Base-by-base conservation (phyloP, 2,113 vertebrate genomes). In the Ictidomys tridecemlineatus region DNA sequence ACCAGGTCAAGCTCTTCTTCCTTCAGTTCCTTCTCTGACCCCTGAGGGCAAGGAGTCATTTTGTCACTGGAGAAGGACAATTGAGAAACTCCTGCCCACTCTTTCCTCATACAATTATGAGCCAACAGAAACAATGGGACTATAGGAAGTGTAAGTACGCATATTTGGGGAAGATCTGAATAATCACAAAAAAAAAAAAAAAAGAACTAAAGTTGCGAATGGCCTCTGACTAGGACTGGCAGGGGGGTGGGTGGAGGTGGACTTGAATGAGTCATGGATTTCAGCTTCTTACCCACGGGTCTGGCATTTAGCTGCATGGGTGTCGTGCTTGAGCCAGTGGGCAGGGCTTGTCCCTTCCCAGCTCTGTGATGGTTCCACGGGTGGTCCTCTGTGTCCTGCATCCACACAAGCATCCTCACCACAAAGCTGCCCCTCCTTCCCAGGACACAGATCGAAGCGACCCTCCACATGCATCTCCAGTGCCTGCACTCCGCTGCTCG, bases 271-370 rank as follows among this genome's bases (percentile, higher is more conserved):
- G 85, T 65, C 30, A 51, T n/a, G 65, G 53, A 34, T 89, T 58
- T 56, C 65, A 72, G 67, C 80, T 73, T 92, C 80, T 85, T 86
- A 90, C 79, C 72, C 95, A 92, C 30, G 17, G 39, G 51, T 87
- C 37, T 82, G 93, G 58, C 89, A 94, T 82, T 91, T 72, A 73
- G 89, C 67, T 88, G 30, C 37, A 28, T 74, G 45, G 65, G 58
- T 7, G 32, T 16, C 2, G 0, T 1, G 22, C 70, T 93, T 69
- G 6, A 14, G 32, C 14, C 45, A 67, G 77, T 24, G 70, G 26
- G 79, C 58, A 61, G 89, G 53, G 63, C 32, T 70, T 20, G n/a
- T 26, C 37, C 34, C 20, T 61, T 48, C 80, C 24, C 4, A 78
- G 39, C 9, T 85, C 0, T 16, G 78, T n/a, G 32, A 48, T 0